phyloP scores from a whole-genome alignment of 2,797 vertebrate species.

The Trichosurus vulpecula region DNA sequence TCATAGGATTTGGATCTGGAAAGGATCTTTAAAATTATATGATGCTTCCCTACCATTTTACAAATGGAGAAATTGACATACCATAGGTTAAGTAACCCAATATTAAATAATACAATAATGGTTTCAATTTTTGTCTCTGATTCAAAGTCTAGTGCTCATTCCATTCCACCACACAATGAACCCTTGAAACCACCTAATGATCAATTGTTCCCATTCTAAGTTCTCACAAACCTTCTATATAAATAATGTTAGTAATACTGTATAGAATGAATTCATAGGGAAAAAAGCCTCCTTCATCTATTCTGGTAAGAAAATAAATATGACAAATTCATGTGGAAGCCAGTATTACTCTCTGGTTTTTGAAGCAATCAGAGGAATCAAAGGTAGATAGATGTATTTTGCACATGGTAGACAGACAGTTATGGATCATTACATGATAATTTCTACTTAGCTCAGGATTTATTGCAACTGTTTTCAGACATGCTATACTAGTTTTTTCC shows the following conservation, averaged over 20 bases:
- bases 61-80: neutral
- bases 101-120: neutral
- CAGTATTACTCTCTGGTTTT: slow-evolving; percentile 15
- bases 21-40: neutral
- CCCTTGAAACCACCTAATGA: neutral
- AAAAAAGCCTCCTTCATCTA: slow-evolving; percentile 14
- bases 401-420: slow-evolving; percentile 53
- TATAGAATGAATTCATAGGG: slow-evolving; percentile 42
- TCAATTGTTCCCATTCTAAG: neutral
- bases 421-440: slow-evolving; percentile 61
- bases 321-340: neutral
- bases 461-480: slow-evolving; percentile 76
- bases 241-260: slow-evolving; percentile 33
- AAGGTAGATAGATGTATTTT: slow-evolving; percentile 60
- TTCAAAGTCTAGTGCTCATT: neutral
- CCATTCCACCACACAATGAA: neutral
- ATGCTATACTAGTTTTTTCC: slow-evolving; percentile 71
- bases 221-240: neutral
- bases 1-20: neutral
- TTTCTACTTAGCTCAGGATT: slow-evolving; percentile 74
- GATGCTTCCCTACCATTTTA: neutral
- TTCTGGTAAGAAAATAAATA: neutral
- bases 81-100: neutral
- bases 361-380: slow-evolving; percentile 14
- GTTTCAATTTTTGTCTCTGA: neutral